Evolutionary conservation across 1,140 invertebrate genomes (phyloP), one percentile per base, ranked within the genome.

Genomic region (Tetramorium simillimum): DNA sequence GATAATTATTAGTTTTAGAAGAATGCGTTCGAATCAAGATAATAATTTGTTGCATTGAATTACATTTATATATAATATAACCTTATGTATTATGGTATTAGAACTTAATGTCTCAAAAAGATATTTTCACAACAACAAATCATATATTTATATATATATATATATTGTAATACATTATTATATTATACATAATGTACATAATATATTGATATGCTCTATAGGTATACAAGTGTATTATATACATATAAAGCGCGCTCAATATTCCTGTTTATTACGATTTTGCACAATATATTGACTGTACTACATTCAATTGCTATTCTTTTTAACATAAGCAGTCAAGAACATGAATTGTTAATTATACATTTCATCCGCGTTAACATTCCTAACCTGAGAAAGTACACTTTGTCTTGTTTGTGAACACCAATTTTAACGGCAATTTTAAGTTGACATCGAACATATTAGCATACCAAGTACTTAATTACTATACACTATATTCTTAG

Each of bases 181-280:
- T 60, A 86, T 88, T 88, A 84, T 90, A 91, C 62, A 90, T 87
- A 90, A 87, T 87, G 37, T 87, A 81, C 81, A 77, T 86, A 60
- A 85, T 3, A 28, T 87, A 77, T 46, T 51, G 65, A 85, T 67
- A 77, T 56, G 56, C 75, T 84, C 53, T 72, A 60, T 80, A 78
- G 40, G 33, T 78, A 78, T 86, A 88, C 49, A 82, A 70, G 28
- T 72, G 4, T 60, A 16, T 60, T 21, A 62, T 73, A 84, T 75
- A 84, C 53, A 12, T 40, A 60, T 84, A 73, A 73, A 84, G n/a
- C 69, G 16, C 67, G 37, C 18, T 40, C 40, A 60, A 84, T 70
- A 84, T 12, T 70, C 56, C 24, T 72, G 37, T 65, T 78, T 78
- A 60, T 51, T 82, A 72, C 16, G 67, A 82, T 81, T 40, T 18